These are phyloP conservation scores for Uloborus diversus DNA, from an alignment of 1,140 invertebrate genomes.

Conservation along the genomic window DNA sequence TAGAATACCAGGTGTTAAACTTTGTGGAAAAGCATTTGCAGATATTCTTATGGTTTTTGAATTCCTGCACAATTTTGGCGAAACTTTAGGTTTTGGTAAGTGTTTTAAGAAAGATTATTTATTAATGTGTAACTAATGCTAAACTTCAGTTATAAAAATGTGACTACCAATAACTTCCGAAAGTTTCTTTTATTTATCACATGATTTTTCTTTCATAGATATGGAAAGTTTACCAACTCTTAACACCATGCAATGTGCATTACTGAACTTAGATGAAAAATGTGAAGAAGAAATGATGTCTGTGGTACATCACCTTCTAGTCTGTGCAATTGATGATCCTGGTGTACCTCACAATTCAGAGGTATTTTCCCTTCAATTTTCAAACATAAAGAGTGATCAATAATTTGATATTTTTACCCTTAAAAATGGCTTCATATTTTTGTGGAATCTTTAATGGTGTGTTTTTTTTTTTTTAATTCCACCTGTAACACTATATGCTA, in stretches of 20 bases:
- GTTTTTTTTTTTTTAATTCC: no score
- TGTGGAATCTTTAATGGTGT: no score
- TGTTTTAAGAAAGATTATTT: conserved; percentile 26
- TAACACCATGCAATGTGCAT: conserved; percentile 83
- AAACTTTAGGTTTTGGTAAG: conserved; percentile 90
- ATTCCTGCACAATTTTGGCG: conserved; percentile 94
- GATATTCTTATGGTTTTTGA: conserved; percentile 94
- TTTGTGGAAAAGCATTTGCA: conserved; percentile 87
- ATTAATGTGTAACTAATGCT: conserved; percentile 4
- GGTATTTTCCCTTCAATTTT: conserved; percentile 4
- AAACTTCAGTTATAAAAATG: no score
- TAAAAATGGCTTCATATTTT: no score
- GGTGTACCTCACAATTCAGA: conserved; percentile 76
- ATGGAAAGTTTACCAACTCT: conserved; percentile 87
- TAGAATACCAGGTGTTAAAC: conserved; percentile 80
- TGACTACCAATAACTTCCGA: no score
- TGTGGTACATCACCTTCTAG: conserved; percentile 87
- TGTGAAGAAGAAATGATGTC: conserved; percentile 87
- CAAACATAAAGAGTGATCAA: no score
- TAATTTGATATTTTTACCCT: no score
- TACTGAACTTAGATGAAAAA: conserved; percentile 80
- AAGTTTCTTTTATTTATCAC: neutral
- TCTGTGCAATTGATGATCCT: conserved; percentile 93
- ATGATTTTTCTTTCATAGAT: conserved; percentile 69
- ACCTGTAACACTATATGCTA: no score